Evolutionary conservation across 2,113 vertebrate species (phyloP).

Genomic region (Pandion haliaetus): DNA sequence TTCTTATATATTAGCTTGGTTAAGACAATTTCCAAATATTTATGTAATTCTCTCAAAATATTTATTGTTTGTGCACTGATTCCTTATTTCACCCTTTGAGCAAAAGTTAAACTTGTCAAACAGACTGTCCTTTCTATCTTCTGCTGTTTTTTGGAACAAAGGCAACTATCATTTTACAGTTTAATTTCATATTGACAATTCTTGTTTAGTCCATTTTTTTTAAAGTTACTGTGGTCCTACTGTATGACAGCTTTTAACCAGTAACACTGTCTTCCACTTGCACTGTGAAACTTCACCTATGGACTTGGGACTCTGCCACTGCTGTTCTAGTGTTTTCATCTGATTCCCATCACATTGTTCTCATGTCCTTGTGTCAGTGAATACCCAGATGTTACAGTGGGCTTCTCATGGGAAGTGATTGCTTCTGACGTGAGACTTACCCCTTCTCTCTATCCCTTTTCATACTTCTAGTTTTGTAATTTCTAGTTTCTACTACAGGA

Average conservation of each 20-base stretch:
- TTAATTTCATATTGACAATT: neutral
- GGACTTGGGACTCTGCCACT: neutral
- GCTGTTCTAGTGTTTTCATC: neutral
- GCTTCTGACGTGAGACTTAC: neutral
- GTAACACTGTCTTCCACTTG: neutral
- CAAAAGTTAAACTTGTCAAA: neutral
- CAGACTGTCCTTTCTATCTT: neutral
- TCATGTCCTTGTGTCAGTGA: neutral
- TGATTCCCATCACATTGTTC: neutral
- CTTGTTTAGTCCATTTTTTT: neutral
- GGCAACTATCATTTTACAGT: neutral
- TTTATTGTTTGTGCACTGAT: neutral
- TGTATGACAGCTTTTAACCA: neutral
- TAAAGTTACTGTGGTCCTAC: neutral
- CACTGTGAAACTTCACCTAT: neutral
- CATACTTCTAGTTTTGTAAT: neutral
- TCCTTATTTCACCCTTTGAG: neutral
- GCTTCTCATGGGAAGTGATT: neutral
- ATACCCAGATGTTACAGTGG: neutral
- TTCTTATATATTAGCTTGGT: neutral
- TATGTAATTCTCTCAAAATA: neutral
- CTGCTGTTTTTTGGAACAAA: neutral
- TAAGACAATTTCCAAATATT: neutral
- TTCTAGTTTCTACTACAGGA: neutral
- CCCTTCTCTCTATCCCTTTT: neutral